Conservation (phyloP, 1,140 invertebrate species). For the Mercenaria mercenaria region DNA sequence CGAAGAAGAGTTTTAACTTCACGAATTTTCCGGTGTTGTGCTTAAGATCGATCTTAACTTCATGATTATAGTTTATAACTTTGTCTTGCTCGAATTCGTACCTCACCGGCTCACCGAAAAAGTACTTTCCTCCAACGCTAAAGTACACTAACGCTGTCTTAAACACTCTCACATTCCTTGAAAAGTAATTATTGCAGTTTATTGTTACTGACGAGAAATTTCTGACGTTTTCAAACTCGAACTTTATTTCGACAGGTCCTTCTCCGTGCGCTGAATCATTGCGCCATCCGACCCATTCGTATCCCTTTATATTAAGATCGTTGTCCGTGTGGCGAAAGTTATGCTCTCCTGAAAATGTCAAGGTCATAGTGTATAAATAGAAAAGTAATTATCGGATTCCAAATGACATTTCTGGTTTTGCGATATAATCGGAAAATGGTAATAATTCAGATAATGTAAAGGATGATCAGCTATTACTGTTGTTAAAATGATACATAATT, state of each 20-base stretch:
- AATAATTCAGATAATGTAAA: no score
- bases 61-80: constrained; percentile 93
- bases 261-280: constrained; percentile 90
- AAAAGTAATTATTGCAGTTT: constrained; percentile 92
- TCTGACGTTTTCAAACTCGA: constrained; percentile 94
- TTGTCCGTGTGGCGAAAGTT: constrained; percentile 92
- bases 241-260: constrained; percentile 87
- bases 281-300: constrained; percentile 96
- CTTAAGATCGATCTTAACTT: constrained; percentile 94
- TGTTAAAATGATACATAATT: no score
- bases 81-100: constrained; percentile 92
- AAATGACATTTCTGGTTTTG: no score
- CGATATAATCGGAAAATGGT: no score
- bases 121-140: constrained; percentile 92
- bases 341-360: constrained; percentile 89
- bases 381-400: no score
- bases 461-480: no score
- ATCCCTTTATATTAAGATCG: constrained; percentile 90
- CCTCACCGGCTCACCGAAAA: constrained; percentile 90
- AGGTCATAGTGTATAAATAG: no score
- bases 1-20: constrained; percentile 93
- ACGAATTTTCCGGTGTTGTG: constrained; percentile 94
- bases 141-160: constrained; percentile 90
- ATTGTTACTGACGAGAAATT: constrained; percentile 95
- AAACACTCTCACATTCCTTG: constrained; percentile 89